Evolutionary conservation across 1,140 invertebrate species (phyloP).

Genomic region (Drosophila albomicans): DNA sequence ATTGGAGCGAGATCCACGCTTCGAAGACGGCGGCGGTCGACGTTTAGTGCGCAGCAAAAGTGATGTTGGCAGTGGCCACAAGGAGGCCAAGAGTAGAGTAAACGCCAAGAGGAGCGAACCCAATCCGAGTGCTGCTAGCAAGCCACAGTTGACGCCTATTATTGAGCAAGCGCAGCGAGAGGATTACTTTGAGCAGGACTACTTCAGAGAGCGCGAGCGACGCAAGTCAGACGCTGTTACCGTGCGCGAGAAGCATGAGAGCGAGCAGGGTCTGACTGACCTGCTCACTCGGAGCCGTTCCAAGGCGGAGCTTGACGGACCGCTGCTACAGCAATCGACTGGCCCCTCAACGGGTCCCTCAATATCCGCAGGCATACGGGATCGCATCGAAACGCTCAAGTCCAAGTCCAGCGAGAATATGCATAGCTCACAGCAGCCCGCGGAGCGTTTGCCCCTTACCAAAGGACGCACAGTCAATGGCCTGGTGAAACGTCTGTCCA

Average conservation of each 20-base stretch:
- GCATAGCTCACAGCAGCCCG: conserved; percentile 89
- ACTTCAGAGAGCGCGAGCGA: conserved; percentile 73
- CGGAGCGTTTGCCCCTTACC: conserved; percentile 88
- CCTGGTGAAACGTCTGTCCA: conserved; percentile 88
- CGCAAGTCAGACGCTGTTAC: conserved; percentile 82
- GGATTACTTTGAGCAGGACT: conserved; percentile 87
- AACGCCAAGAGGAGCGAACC: conserved; percentile 6
- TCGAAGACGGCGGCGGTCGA: conserved; percentile 74
- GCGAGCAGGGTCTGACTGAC: conserved; percentile 63
- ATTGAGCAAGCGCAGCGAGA: conserved; percentile 89
- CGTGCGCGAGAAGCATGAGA: conserved; percentile 80
- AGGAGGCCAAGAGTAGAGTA: conserved; percentile 14
- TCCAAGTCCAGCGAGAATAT: conserved; percentile 87
- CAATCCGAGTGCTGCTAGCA: conserved; percentile 53
- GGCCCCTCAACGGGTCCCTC: conserved; percentile 55
- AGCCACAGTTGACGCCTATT: conserved; percentile 90
- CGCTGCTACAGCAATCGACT: conserved; percentile 77
- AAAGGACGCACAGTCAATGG: conserved; percentile 88
- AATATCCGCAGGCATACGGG: conserved; percentile 83
- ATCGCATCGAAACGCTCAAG: conserved; percentile 83
- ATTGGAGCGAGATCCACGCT: conserved; percentile 67
- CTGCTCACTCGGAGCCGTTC: conserved; percentile 69
- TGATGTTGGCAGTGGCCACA: conserved; percentile 87
- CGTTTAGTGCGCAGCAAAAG: conserved; percentile 87
- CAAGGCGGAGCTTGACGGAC: conserved; percentile 68